These are phyloP conservation scores for Caradrina kadenii DNA, from an alignment of 2,888 invertebrate species.

Conservation along the genomic window DNA sequence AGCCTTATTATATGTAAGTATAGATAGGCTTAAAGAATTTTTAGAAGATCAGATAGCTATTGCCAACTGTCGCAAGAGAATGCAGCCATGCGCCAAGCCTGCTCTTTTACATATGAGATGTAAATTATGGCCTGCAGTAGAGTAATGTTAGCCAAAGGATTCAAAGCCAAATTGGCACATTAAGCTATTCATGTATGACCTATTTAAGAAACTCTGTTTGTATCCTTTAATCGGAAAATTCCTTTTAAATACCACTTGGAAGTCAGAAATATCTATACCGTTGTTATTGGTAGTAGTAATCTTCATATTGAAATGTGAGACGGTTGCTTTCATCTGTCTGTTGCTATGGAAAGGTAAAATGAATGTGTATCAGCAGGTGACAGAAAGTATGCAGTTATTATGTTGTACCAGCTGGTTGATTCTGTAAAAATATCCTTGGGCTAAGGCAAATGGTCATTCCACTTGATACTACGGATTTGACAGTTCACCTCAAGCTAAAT, in stretches of 20 bases:
- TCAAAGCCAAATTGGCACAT: constrained; percentile 59
- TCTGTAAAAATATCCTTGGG: neutral
- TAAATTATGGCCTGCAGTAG: constrained; percentile 28
- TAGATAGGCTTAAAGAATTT: no score
- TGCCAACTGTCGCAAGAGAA: constrained; percentile 21
- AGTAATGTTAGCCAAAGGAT: constrained; percentile 50
- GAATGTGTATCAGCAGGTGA: neutral
- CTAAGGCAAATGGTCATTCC: no score
- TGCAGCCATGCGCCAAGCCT: constrained; percentile 8
- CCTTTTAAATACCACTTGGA: no score
- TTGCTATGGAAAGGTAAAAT: neutral
- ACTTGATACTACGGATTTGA: neutral
- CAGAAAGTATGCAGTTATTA: no score
- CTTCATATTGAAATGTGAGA: no score
- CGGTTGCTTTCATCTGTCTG: neutral
- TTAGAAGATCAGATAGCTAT: neutral
- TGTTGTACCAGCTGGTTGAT: neutral
- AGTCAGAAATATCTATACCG: no score
- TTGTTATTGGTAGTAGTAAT: no score
- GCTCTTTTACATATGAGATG: constrained; percentile 41
- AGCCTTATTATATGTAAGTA: no score
- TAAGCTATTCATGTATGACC: constrained; percentile 32
- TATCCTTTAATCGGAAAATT: no score
- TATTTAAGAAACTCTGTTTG: constrained; percentile 16
- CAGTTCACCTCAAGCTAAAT: neutral